These are phyloP conservation scores for Agrilus mali DNA, from an alignment of 2,888 invertebrate species.

Conservation along the genomic window DNA sequence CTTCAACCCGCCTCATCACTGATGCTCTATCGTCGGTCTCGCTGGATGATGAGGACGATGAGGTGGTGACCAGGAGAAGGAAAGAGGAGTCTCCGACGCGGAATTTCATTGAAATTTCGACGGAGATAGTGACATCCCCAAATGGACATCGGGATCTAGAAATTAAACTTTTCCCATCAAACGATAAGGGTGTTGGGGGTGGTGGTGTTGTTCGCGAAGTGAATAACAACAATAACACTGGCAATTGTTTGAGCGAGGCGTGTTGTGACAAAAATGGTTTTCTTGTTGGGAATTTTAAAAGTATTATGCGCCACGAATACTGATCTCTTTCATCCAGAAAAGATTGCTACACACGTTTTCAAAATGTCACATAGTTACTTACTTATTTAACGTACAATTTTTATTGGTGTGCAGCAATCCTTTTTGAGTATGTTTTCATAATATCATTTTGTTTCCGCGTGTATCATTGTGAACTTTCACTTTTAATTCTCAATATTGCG, in stretches of 20 bases:
- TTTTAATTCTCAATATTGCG: neutral
- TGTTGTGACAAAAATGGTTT: neutral
- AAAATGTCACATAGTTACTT: too few relatives aligned
- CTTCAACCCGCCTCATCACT: neutral
- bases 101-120: constrained; percentile 49
- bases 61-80: constrained; percentile 23
- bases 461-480: constrained; percentile 20
- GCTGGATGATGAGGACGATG: constrained; percentile 17
- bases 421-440: neutral
- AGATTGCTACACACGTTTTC: too few relatives aligned
- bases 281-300: neutral
- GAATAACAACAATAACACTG: constrained; percentile 3
- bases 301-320: too few relatives aligned
- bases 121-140: constrained; percentile 64
- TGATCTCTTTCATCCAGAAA: too few relatives aligned
- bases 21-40: constrained; percentile 18
- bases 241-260: constrained; percentile 5
- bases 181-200: constrained; percentile 5
- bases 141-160: constrained; percentile 68
- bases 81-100: constrained; percentile 18
- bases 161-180: constrained; percentile 54
- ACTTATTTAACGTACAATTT: too few relatives aligned
- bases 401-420: too few relatives aligned
- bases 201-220: constrained; percentile 3
- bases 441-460: constrained; percentile 13